Evolutionary conservation across 2,888 invertebrate genomes (phyloP).

Genomic region (Drosophila mayaguana): DNA sequence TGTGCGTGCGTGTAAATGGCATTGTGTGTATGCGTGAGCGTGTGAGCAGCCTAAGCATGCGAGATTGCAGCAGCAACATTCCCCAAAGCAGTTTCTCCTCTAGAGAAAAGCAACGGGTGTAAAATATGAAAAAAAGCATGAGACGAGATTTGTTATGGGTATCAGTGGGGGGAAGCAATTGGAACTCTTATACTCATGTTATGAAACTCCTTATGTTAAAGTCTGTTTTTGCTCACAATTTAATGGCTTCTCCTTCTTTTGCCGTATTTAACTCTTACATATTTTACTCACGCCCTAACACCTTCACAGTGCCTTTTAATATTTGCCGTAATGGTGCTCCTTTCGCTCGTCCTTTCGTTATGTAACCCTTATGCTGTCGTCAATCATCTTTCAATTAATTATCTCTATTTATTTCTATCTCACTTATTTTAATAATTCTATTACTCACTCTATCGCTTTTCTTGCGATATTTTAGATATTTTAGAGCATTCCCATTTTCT

Average conservation of each 20-base stretch:
- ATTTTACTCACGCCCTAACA: background rate
- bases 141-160: background rate
- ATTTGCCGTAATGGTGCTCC: no score
- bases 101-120: background rate
- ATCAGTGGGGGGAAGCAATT: background rate
- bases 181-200: background rate
- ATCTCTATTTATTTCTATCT: background rate
- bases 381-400: background rate
- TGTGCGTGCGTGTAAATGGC: background rate
- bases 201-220: background rate
- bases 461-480: background rate
- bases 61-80: constrained; percentile 20
- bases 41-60: constrained; percentile 38
- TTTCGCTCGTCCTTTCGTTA: no score
- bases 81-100: constrained; percentile 32
- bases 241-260: background rate
- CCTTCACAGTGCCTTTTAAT: no score
- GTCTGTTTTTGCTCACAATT: background rate
- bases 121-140: background rate
- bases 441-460: background rate
- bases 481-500: background rate
- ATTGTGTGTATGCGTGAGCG: constrained; percentile 23
- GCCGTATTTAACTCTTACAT: background rate
- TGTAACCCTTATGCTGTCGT: background rate
- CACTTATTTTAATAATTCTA: background rate